A percentile compares a stretch with the other conserved stretches of the same genome.
phyloP scores from a whole-genome alignment of 2,888 invertebrate species.

The Mantis religiosa region DNA sequence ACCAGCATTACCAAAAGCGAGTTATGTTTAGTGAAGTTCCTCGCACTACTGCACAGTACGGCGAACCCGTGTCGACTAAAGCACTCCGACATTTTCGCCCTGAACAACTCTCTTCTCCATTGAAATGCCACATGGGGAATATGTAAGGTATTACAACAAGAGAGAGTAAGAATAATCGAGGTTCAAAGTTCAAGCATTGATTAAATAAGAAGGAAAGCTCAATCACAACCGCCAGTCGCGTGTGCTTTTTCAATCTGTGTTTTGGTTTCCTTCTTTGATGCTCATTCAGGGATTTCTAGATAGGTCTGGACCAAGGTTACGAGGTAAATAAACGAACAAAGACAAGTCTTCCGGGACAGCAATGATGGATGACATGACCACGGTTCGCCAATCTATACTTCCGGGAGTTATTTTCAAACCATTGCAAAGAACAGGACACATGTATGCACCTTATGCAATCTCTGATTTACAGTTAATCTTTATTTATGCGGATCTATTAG shows the following conservation, averaged over 20 bases:
- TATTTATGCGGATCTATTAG: neutral
- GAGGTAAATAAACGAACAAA: neutral
- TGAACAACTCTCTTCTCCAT: neutral
- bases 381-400: neutral
- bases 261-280: neutral
- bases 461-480: neutral
- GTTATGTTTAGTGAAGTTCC: neutral
- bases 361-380: neutral
- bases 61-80: neutral
- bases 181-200: neutral
- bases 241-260: neutral
- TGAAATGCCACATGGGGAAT: neutral
- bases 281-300: neutral
- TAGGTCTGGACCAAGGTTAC: neutral
- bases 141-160: neutral
- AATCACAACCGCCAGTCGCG: neutral
- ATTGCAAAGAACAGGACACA: neutral
- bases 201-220: neutral
- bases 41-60: neutral
- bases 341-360: neutral
- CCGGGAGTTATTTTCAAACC: neutral
- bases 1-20: neutral
- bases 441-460: neutral
- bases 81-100: neutral
- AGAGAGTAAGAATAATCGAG: neutral